phyloP scores from a whole-genome alignment of 2,888 invertebrate genomes.

The Netelia virgata region DNA sequence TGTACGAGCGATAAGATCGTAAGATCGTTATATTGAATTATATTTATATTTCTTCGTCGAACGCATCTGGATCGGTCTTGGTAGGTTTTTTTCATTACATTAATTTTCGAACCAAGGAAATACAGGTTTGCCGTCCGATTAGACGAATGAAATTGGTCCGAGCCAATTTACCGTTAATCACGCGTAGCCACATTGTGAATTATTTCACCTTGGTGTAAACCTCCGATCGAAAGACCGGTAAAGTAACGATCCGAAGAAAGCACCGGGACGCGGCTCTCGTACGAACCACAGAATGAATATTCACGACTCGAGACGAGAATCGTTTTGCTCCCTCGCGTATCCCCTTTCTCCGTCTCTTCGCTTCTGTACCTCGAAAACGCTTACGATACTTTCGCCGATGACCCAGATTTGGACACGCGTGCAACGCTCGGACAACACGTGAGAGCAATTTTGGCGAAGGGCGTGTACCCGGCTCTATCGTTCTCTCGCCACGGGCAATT shows the following conservation, averaged over 20 bases:
- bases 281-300: constrained; percentile 52
- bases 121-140: no score
- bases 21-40: neutral
- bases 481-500: no score
- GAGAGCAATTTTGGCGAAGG: constrained; percentile 64
- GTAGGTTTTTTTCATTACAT: no score
- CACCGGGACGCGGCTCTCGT: neutral
- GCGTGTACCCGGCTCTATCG: constrained; percentile 49
- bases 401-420: constrained; percentile 63
- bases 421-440: constrained; percentile 45
- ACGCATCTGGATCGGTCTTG: neutral
- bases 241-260: neutral
- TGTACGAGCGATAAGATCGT: neutral
- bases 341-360: constrained; percentile 49
- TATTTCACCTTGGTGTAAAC: no score
- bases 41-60: neutral
- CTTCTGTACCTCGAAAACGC: constrained; percentile 52
- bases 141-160: neutral
- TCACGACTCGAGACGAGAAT: constrained; percentile 45
- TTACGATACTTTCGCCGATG: constrained; percentile 65
- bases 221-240: neutral
- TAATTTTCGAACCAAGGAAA: no score
- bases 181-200: no score
- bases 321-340: constrained; percentile 32
- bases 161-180: neutral